A percentile compares a stretch with the other conserved stretches of the same genome.
Conservation (phyloP, 2,888 invertebrate genomes). For the Cerastoderma edule region DNA sequence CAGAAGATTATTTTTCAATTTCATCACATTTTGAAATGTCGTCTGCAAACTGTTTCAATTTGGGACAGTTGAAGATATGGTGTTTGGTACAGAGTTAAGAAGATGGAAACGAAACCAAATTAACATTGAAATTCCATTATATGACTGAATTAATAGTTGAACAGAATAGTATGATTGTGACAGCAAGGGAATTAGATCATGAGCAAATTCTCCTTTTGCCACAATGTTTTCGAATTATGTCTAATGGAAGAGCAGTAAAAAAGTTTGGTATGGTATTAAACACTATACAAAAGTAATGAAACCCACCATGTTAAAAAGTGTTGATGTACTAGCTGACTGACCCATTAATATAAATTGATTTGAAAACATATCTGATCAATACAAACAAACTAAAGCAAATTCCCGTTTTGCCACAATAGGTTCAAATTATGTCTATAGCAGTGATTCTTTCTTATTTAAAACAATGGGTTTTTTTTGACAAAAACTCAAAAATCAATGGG, state of each 20-base stretch:
- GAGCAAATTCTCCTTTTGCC: constrained; percentile 11
- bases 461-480: neutral
- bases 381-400: neutral
- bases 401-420: neutral
- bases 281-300: neutral
- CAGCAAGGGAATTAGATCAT: neutral
- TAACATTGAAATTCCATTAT: neutral
- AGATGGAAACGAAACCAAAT: constrained; percentile 2
- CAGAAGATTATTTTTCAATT: neutral
- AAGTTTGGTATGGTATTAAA: neutral
- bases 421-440: neutral
- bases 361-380: neutral
- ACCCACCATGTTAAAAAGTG: neutral
- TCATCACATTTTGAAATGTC: neutral
- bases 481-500: too few species aligned
- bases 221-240: constrained; percentile 5
- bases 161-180: neutral
- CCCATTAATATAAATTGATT: neutral
- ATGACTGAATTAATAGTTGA: too few species aligned
- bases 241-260: neutral
- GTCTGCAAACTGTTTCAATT: neutral
- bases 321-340: neutral
- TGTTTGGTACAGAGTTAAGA: constrained; percentile 1
- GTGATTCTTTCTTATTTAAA: neutral
- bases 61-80: neutral